Conservation (phyloP, 1,140 invertebrate genomes). For the Aphelinus atriplicis region DNA sequence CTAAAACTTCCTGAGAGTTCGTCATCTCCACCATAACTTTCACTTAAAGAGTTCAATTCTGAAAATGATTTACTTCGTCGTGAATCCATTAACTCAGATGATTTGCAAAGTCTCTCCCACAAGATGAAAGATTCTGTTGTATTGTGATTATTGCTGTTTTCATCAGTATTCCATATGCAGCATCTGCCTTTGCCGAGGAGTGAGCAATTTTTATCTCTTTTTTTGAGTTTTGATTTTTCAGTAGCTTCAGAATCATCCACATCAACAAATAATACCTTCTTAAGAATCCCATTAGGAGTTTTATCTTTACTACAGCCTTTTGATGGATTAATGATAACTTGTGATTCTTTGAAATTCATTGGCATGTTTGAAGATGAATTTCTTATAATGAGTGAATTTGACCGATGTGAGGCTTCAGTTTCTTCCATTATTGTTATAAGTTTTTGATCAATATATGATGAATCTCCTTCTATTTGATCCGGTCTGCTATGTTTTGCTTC, state of each 20-base stretch:
- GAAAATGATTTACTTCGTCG: conserved; percentile 29
- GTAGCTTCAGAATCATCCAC: neutral
- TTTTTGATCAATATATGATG: neutral
- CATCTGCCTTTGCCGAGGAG: neutral
- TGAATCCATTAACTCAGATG: conserved; percentile 15
- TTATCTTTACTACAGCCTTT: conserved; percentile 7
- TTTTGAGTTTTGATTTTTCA: conserved; percentile 20
- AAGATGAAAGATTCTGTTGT: conserved; percentile 35
- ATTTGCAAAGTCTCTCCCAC: conserved; percentile 23
- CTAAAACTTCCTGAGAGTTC: conserved; percentile 30
- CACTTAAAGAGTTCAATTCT: conserved; percentile 18
- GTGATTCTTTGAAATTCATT: conserved; percentile 2
- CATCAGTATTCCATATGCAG: conserved; percentile 9
- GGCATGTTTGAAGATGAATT: neutral
- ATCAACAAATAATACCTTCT: conserved; percentile 35
- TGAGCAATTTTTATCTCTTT: neutral
- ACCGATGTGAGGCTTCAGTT: conserved; percentile 16
- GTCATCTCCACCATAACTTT: conserved; percentile 36
- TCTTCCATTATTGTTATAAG: conserved; percentile 32
- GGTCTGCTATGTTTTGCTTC: neutral
- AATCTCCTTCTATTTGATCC: neutral
- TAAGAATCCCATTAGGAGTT: neutral
- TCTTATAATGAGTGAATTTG: neutral
- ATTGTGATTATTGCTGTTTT: conserved; percentile 31
- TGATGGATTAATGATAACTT: neutral